Base-by-base conservation (phyloP, 2,888 invertebrate genomes). In the Heliconius ethilla region DNA sequence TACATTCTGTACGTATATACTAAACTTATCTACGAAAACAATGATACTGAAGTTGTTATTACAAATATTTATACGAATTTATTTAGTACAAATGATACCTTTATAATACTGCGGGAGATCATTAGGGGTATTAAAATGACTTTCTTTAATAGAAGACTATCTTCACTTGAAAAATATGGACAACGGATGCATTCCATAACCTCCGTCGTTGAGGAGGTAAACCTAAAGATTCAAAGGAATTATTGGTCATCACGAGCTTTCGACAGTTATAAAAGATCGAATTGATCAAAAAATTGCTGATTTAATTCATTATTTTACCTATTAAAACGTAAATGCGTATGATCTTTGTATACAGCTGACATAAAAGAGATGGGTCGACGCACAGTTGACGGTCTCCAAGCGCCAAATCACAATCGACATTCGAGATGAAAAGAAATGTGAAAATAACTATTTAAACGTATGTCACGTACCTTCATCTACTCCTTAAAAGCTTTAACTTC, bases 401-500 rank as follows among this genome's bases (percentile, higher is more conserved):
- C 93, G 90, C 92, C 91, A 92, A 91, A 88, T 88, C 86, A 86
- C 82, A 85, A 85, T 81, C 81, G 82, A 81, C 81, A 84, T 81
- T 86, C 82, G 62, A 67, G 81, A 80, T 76, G 25, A 79, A 66
- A 80, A 80, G 77, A 81, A 75, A 82, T 72, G 81, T 78, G 45
- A 88, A 27, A 87, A 86, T 86, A 85, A 86, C 73, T 77, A 82
- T 82, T 70, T 37, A 82, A 83, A 82, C 83, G 82, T 82, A 78
- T 82, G 80, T 82, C 83, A 87, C 85, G 85, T 91, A 96, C 96
- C 96, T 96, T 96, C 96, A 96, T 96, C 96, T 96, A 96, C 96
- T 95, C 95, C 95, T 95, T 88, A 89, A 89, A 91, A 91, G 89
- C 88, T 89, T 91, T 86, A 86, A 91, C 93, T 92, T 89, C 88